Evolutionary conservation across 2,888 invertebrate species (phyloP).

Genomic region (Prostheceraeus crozeri): DNA sequence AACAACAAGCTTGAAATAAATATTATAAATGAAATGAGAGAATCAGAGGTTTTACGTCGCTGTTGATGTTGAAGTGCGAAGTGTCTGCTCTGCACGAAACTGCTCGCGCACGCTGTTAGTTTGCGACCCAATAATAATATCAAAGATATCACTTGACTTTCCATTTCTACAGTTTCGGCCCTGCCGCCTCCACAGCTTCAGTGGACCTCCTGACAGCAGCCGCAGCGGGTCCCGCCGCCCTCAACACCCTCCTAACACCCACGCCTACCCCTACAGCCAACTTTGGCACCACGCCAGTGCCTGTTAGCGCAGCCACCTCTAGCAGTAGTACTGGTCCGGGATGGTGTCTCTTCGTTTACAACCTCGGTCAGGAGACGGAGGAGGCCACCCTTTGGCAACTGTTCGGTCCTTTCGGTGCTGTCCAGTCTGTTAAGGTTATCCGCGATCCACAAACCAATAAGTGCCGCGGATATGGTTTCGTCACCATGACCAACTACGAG

Average conservation of each 20-base stretch:
- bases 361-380: constrained; percentile 80
- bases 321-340: constrained; percentile 62
- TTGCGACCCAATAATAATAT: too few relatives aligned
- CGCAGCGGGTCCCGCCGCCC: constrained; percentile 21
- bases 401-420: constrained; percentile 93
- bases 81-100: too few relatives aligned
- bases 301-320: constrained; percentile 14
- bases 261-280: constrained; percentile 16
- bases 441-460: constrained; percentile 89
- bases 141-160: too few relatives aligned
- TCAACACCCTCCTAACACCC: constrained; percentile 67
- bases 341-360: constrained; percentile 86
- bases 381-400: constrained; percentile 84
- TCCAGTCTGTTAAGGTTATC: constrained; percentile 91
- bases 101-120: too few relatives aligned
- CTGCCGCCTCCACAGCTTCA: constrained; percentile 1
- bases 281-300: constrained; percentile 22
- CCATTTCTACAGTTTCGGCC: too few relatives aligned
- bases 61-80: too few relatives aligned
- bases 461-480: constrained; percentile 95
- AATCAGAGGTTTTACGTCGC: too few relatives aligned
- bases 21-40: too few relatives aligned
- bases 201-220: constrained; percentile 25
- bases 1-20: too few relatives aligned
- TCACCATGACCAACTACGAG: constrained; percentile 96